Percentiles rank a stretch among this genome's conserved stretches.
Evolutionary conservation across 2,113 vertebrate species (phyloP).

Genomic region (Microtus pennsylvanicus): DNA sequence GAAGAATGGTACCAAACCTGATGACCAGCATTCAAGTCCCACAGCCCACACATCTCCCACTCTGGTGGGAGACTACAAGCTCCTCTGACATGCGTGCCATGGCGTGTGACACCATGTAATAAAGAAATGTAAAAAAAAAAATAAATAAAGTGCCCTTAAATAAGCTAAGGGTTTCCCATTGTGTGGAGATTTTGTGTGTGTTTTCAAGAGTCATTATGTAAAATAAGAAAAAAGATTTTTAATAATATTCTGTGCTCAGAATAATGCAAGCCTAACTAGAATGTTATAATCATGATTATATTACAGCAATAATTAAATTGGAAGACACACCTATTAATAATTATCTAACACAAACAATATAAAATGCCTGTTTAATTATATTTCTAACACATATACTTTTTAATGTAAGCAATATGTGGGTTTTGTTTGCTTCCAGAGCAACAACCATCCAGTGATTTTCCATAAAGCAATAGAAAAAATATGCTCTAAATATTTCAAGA

Average conservation of each 20-base stretch:
- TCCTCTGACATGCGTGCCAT: neutral
- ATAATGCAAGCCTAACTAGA: neutral
- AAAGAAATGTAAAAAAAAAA: neutral
- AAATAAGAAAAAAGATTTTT: neutral
- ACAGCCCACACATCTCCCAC: no score
- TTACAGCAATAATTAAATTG: slow-evolving; percentile 14
- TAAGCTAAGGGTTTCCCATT: neutral
- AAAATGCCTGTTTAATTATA: neutral
- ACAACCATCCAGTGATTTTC: neutral
- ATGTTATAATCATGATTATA: neutral
- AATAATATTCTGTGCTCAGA: neutral
- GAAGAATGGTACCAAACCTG: no score
- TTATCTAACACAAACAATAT: neutral
- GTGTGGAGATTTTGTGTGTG: neutral
- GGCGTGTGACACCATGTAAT: no score
- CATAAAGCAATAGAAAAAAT: neutral
- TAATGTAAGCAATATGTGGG: neutral
- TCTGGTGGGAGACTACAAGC: neutral
- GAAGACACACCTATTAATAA: neutral
- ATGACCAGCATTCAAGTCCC: neutral
- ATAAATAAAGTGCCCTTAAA: neutral
- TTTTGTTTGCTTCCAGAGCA: slow-evolving; percentile 28
- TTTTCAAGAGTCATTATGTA: neutral
- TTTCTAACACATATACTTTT: neutral
- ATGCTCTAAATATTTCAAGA: slow-evolving; percentile 23